Conservation (phyloP, 2,797 vertebrate genomes). For the Anableps anableps region DNA sequence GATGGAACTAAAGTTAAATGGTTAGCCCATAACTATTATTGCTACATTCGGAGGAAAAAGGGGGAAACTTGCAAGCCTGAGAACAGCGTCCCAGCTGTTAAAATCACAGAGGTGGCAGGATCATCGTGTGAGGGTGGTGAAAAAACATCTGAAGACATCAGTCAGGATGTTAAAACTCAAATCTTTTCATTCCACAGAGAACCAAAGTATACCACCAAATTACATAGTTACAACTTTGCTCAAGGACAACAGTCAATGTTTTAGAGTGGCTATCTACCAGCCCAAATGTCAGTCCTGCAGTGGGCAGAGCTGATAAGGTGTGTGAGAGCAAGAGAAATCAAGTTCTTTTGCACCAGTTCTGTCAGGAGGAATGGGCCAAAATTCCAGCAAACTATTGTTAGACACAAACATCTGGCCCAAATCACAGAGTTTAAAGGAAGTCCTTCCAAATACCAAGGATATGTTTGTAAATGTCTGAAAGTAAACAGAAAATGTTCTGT, state of each 20-base stretch:
- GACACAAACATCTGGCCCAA: too few relatives aligned
- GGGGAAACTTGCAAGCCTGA: too few relatives aligned
- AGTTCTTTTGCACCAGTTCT: not conserved
- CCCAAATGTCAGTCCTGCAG: not conserved
- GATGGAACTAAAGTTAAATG: not conserved
- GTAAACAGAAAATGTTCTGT: too few relatives aligned
- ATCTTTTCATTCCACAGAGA: not conserved
- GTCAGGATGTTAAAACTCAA: not conserved
- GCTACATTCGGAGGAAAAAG: not conserved
- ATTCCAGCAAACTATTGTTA: not conserved
- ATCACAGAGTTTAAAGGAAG: too few relatives aligned
- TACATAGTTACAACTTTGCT: not conserved
- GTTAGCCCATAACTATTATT: not conserved
- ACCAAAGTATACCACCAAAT: not conserved
- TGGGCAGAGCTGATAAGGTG: not conserved
- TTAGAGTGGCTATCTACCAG: not conserved
- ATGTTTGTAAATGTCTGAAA: too few relatives aligned
- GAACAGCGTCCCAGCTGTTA: too few relatives aligned
- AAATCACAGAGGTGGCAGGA: too few relatives aligned
- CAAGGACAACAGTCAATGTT: not conserved
- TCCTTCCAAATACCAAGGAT: too few relatives aligned
- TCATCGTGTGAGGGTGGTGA: not conserved
- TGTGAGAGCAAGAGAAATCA: not conserved
- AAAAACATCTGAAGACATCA: not conserved
- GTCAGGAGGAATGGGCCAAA: not conserved